Evolutionary conservation across 92 coral and sea anemone species (phyloP), one percentile per base, ranked within the genome.

Genomic region (Isaurus tuberculatus): DNA sequence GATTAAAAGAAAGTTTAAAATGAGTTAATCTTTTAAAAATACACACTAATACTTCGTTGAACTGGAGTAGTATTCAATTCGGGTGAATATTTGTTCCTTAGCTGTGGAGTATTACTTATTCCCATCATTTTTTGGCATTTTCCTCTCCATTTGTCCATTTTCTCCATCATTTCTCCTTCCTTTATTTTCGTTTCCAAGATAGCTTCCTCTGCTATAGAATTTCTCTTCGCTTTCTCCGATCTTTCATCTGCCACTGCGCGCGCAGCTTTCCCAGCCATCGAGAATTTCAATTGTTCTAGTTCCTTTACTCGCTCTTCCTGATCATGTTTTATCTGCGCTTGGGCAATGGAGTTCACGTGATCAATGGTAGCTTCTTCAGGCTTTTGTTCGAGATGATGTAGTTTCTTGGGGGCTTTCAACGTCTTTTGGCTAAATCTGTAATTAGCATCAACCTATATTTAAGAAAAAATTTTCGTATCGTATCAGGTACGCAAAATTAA

Each of bases 211-310:
- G 82, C 70, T 51, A 77, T 22, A n/a, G 69, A 14, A 8, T 77
- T 64, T 58, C 57, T 77, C 55, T 77, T 58, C 15, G 68, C 53
- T 8, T 67, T 67, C 33, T 19, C 70, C 14, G 82, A 5, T 36
- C 31, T 58, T 5, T 77, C 82, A 16, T 77, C 49, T 5, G 69
- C 82, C 33, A 43, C 4, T 19, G 51, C 51, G 14, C 82, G 82
- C 25, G 82, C 82, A 37, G 82, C 82, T 77, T 22, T 34, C 57
- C 82, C 82, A n/a, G 70, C 82, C n/a, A 29, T 77, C 7, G 82
- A 55, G 66, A 77, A 77, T 69, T 77, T 77, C 29, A 58, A 25
- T 1, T 58, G 82, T n/a, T 77, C 69, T 20, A 77, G 8, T 34
- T 77, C 82, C 23, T 77, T 57, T 48, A 31, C 1, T 15, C 82